These are phyloP conservation scores for Alauda arvensis DNA, from an alignment of 2,797 vertebrate species.

Conservation along the genomic window DNA sequence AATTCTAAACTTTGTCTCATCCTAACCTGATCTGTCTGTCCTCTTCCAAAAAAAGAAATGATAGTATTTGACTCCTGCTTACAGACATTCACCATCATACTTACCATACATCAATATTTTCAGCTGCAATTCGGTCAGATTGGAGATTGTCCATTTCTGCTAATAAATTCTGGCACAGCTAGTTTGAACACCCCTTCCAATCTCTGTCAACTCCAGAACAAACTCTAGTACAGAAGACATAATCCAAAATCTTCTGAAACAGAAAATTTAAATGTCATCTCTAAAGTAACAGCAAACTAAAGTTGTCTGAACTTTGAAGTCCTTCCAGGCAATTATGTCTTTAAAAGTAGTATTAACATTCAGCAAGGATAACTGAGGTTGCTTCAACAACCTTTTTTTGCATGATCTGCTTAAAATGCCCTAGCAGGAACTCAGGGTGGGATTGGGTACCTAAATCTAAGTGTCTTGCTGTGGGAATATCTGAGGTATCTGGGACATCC, in stretches of 20 bases:
- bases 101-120: not conserved
- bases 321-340: not conserved
- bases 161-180: not conserved
- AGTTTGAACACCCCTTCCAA: not conserved
- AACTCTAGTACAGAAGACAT: not conserved
- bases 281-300: not conserved
- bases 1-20: not conserved
- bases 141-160: not conserved
- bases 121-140: not conserved
- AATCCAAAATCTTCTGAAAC: not conserved
- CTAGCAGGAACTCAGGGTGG: not conserved
- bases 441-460: not conserved
- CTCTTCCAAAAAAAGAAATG: not conserved
- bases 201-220: not conserved
- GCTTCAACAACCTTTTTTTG: not conserved
- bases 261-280: not conserved
- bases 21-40: not conserved
- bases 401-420: not conserved
- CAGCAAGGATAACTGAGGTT: not conserved
- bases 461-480: not conserved
- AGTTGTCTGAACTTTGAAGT: not conserved
- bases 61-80: not conserved
- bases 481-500: not conserved
- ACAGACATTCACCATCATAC: not conserved
- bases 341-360: not conserved